Percentiles rank a stretch among this genome's conserved stretches.
phyloP scores from a whole-genome alignment of 2,888 invertebrate genomes.

The Dryadula phaetusa region DNA sequence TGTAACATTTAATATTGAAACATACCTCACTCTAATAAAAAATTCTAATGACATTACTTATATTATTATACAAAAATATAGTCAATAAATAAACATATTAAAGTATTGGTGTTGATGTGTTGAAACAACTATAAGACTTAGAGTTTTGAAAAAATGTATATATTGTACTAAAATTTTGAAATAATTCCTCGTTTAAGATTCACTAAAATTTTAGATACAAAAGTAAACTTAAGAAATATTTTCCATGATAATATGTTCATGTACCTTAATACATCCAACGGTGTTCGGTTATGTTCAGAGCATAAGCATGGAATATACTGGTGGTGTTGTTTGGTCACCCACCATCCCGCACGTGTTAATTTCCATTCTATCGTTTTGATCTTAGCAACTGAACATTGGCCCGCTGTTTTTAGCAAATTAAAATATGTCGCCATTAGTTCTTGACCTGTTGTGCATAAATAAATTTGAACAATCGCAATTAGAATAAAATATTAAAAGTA shows the following conservation, averaged over 20 bases:
- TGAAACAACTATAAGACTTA: no score
- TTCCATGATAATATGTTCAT: background rate
- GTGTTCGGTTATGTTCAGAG: constrained; percentile 65
- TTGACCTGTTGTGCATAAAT: constrained; percentile 66
- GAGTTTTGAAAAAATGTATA: no score
- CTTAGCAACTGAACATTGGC: constrained; percentile 62
- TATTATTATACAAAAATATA: background rate
- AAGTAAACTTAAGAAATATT: constrained; percentile 3
- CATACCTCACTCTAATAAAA: background rate
- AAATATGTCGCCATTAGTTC: constrained; percentile 77
- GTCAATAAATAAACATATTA: background rate
- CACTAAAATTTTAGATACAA: background rate
- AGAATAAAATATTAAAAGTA: background rate
- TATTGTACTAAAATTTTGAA: constrained; percentile 16
- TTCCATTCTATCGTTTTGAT: constrained; percentile 80
- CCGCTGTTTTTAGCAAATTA: constrained; percentile 65
- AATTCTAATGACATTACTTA: background rate
- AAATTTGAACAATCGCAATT: background rate
- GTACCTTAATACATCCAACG: constrained; percentile 69
- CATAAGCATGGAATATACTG: constrained; percentile 68
- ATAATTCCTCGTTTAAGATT: constrained; percentile 2
- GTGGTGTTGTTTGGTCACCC: constrained; percentile 63
- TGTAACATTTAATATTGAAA: background rate
- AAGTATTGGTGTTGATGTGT: background rate
- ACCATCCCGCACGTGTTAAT: constrained; percentile 70